Evolutionary conservation across 2,113 vertebrate species (phyloP).

Genomic region (Microcebus lehilahytsara): DNA sequence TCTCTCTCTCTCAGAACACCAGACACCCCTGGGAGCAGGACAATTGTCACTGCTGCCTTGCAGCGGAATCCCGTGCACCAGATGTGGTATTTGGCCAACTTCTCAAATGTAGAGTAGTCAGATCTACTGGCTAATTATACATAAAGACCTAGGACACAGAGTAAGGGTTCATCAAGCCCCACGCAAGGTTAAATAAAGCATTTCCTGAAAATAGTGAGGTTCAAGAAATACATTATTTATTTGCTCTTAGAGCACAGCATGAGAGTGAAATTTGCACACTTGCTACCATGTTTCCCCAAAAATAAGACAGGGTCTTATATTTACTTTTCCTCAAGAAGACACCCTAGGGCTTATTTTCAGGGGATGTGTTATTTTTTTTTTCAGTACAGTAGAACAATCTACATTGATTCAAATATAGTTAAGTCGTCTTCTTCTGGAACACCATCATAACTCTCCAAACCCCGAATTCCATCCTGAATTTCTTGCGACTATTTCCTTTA

Average conservation of each 20-base stretch:
- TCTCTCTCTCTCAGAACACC: background rate
- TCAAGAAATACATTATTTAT: background rate
- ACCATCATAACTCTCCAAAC: no score
- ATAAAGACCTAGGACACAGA: background rate
- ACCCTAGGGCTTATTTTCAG: no score
- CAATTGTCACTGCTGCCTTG: background rate
- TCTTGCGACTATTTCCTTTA: no score
- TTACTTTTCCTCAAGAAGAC: no score
- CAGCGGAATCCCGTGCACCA: background rate
- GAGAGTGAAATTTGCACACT: background rate
- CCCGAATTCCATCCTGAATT: no score
- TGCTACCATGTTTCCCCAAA: background rate
- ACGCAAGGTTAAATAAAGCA: background rate
- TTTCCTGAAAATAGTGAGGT: slow-evolving; percentile 17
- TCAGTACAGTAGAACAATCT: no score
- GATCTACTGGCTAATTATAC: background rate
- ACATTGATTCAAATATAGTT: no score
- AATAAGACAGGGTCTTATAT: no score
- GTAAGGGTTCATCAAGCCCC: background rate
- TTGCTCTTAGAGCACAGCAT: background rate
- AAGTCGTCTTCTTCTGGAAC: no score
- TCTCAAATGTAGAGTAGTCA: background rate
- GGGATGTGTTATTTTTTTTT: no score
- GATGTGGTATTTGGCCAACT: background rate
- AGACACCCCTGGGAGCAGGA: background rate